A percentile compares a stretch with the other conserved stretches of the same genome.
These are phyloP conservation scores for Eremobia ochroleuca DNA, from an alignment of 2,888 invertebrate species.

Conservation along the genomic window DNA sequence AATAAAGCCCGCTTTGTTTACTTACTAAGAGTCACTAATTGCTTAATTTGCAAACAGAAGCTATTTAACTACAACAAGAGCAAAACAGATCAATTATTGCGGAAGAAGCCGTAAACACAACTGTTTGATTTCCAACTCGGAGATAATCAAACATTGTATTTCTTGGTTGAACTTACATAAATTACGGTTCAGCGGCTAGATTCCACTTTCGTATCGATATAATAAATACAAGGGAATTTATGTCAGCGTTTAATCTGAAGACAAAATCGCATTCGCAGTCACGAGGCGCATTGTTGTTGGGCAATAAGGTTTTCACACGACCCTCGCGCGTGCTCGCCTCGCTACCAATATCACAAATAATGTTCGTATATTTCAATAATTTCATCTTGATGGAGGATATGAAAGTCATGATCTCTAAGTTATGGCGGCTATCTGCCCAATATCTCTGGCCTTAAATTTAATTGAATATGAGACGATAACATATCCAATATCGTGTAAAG, in stretches of 20 bases:
- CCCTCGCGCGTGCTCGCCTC: slow-evolving; percentile 78
- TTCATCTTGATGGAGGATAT: slow-evolving; percentile 77
- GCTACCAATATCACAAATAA: slow-evolving; percentile 80
- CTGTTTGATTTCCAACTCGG: slow-evolving; percentile 54
- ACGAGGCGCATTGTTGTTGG: slow-evolving; percentile 86
- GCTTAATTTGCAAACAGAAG: slow-evolving; percentile 57
- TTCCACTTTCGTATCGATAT: slow-evolving; percentile 80
- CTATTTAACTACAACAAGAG: slow-evolving; percentile 21
- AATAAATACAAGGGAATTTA: slow-evolving; percentile 88
- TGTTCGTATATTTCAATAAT: slow-evolving; percentile 78
- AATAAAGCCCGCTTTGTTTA: slow-evolving; percentile 73
- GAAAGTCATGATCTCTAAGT: slow-evolving; percentile 64
- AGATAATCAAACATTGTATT: slow-evolving; percentile 69
- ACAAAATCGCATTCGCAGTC: slow-evolving; percentile 85
- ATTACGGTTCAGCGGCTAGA: slow-evolving; percentile 66
- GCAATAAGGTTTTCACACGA: slow-evolving; percentile 86
- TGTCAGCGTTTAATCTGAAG: slow-evolving; percentile 87
- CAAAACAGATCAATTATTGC: slow-evolving; percentile 28
- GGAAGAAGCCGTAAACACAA: slow-evolving; percentile 57
- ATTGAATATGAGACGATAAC: slow-evolving; percentile 50
- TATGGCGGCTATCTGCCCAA: slow-evolving; percentile 59
- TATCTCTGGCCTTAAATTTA: slow-evolving; percentile 61
- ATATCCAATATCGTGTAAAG: slow-evolving; percentile 16
- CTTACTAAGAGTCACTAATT: slow-evolving; percentile 72
- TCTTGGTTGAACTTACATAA: slow-evolving; percentile 67